A percentile compares a stretch with the other conserved stretches of the same genome.
Conservation (phyloP, 2,888 invertebrate genomes). For the Euzetes globulus region DNA sequence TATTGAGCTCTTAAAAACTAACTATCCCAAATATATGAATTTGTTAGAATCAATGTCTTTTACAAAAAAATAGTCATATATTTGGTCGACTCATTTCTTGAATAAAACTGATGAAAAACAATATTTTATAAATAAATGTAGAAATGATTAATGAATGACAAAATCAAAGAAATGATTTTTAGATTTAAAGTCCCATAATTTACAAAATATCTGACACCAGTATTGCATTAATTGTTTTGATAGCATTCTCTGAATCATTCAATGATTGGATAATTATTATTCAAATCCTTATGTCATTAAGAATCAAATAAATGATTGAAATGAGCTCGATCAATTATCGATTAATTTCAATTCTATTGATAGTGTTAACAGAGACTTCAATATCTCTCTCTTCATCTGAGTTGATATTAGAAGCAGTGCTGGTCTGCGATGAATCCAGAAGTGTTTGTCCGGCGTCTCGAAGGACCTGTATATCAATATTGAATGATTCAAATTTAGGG, state of each 20-base stretch:
- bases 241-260: not conserved
- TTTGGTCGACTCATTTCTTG: too few relatives aligned
- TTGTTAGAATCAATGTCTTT: too few relatives aligned
- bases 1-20: too few relatives aligned
- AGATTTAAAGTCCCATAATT: too few relatives aligned
- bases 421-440: not conserved
- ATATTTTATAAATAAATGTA: too few relatives aligned
- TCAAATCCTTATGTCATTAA: not conserved
- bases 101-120: too few relatives aligned
- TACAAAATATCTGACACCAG: too few relatives aligned
- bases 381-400: not conserved
- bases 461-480: slow-evolving; percentile 12
- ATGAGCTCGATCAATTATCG: not conserved
- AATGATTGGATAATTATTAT: not conserved
- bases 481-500: not conserved
- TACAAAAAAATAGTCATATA: too few relatives aligned
- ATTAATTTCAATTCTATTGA: not conserved
- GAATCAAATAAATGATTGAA: not conserved
- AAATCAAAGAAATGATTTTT: too few relatives aligned
- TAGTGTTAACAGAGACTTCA: not conserved
- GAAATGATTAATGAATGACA: too few relatives aligned
- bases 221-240: too few relatives aligned
- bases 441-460: slow-evolving; percentile 30
- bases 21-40: too few relatives aligned
- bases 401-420: not conserved